Evolutionary conservation across 2,113 vertebrate species (phyloP), one percentile per base, ranked within the genome.

Genomic region (Salvelinus namaycush): DNA sequence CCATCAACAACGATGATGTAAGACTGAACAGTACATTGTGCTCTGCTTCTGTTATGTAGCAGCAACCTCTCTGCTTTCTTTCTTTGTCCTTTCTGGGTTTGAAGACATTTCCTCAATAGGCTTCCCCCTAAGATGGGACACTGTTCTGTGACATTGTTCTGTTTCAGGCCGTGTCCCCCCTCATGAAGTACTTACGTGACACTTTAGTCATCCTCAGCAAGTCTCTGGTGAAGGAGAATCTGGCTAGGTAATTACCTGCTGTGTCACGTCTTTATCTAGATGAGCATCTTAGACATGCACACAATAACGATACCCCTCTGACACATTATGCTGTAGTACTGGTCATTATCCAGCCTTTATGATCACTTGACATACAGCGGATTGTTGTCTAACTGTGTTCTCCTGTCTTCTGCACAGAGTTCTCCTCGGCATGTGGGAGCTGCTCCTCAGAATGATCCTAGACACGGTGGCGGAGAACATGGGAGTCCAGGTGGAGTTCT

Each of bases 101-200:
- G 9, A 44, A 44, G 39, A 44, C 39, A 9, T 39, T 39, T 39
- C 8, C 2, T 9, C 39, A 9, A 39, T 39, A 1, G 14, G 14
- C 49, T 51, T 14, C 14, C 49, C 14, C 12, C 13, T 51, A 51
- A 51, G 20, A 64, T 66, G 26, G 5, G 2, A 26, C 59, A 74
- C 78, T 26, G 76, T 51, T 27, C 64, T 79, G 29, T 79, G 57
- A 73, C 64, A 34, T 76, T 76, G 2, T 79, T 85, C 1, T 20
- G 29, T 29, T n/a, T 54, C 81, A 97, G 95, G 96, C 96, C 0
- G 93, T 96, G 73, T 90, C 93, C 51, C 96, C 96, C 0, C 92
- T 97, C 59, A 93, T 97, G 93, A 97, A 96, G 86, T 96, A 94
- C 90, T 88, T 97, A 49, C 94, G 96, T 24, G 94, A 95, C 84